Percentiles rank a stretch among this genome's conserved stretches.
Evolutionary conservation across 2,888 invertebrate genomes (phyloP).

Genomic region (Drosophila phalerata): DNA sequence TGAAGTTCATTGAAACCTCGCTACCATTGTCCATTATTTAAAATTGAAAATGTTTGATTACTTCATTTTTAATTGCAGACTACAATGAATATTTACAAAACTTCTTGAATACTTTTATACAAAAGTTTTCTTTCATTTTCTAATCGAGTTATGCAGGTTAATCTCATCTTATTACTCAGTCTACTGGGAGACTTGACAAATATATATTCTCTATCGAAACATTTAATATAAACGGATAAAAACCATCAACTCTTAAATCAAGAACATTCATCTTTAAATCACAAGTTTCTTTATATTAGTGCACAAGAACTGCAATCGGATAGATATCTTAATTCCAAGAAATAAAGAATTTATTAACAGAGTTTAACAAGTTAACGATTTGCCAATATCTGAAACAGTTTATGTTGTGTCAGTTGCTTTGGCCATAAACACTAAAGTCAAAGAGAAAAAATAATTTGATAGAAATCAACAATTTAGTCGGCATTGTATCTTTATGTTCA

Average conservation of each 20-base stretch:
- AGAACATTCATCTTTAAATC: no score
- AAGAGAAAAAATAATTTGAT: constrained; percentile 7
- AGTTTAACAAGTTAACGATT: not conserved
- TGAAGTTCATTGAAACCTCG: not conserved
- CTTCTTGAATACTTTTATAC: no score
- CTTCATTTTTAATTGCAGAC: not conserved
- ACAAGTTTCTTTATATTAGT: no score
- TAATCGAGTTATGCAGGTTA: no score
- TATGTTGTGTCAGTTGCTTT: constrained; percentile 9
- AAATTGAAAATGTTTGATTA: not conserved
- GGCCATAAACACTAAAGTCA: constrained; percentile 12
- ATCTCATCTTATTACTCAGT: no score
- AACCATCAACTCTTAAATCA: no score
- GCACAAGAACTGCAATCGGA: no score
- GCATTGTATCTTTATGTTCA: constrained; percentile 7
- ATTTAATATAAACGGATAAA: no score
- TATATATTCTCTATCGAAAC: no score
- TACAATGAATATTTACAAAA: not conserved
- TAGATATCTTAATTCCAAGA: not conserved
- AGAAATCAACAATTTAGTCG: constrained; percentile 13
- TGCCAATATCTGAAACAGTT: constrained; percentile 7
- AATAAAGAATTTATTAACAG: not conserved
- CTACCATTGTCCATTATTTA: not conserved
- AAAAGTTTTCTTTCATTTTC: no score
- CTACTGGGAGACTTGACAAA: no score